These are phyloP conservation scores for Oscheius myriophilus DNA, from an alignment of 2,888 invertebrate species.

Conservation along the genomic window DNA sequence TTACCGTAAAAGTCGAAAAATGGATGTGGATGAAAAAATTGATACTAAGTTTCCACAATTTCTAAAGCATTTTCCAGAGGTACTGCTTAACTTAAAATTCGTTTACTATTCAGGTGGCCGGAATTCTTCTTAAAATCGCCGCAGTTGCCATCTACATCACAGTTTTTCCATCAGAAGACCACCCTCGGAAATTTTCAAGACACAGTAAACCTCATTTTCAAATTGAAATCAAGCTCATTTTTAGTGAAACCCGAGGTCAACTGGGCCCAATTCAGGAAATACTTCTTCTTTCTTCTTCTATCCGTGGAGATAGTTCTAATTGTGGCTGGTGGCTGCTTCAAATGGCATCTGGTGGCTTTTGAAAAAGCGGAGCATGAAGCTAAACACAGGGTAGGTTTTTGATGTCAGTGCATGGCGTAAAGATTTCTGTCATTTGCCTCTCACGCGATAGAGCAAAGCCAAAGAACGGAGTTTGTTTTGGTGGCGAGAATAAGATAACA, in stretches of 20 bases:
- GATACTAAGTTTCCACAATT: no score
- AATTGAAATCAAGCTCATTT: not conserved
- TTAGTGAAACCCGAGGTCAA: conserved; percentile 31
- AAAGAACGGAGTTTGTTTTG: no score
- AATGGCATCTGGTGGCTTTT: conserved; percentile 53
- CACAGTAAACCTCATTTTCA: conserved; percentile 3
- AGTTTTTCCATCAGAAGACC: conserved; percentile 38
- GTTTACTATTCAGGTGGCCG: conserved; percentile 41
- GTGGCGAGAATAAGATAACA: not conserved
- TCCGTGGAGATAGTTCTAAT: conserved; percentile 29
- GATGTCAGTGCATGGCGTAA: no score
- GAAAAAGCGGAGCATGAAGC: conserved; percentile 43
- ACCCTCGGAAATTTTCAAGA: conserved; percentile 9
- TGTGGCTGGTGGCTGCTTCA: conserved; percentile 44
- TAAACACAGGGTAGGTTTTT: conserved; percentile 40
- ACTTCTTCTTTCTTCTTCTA: conserved; percentile 47
- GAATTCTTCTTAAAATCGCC: conserved; percentile 51
- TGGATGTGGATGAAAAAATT: no score
- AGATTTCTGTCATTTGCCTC: no score
- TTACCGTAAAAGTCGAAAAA: no score
- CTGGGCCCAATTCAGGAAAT: conserved; percentile 40
- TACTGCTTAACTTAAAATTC: not conserved
- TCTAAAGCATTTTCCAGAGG: no score
- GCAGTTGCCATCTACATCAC: conserved; percentile 49
- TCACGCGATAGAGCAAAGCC: no score